A percentile compares a stretch with the other conserved stretches of the same genome.
Conservation (phyloP, 2,888 invertebrate genomes). For the Drosophila borborema region DNA sequence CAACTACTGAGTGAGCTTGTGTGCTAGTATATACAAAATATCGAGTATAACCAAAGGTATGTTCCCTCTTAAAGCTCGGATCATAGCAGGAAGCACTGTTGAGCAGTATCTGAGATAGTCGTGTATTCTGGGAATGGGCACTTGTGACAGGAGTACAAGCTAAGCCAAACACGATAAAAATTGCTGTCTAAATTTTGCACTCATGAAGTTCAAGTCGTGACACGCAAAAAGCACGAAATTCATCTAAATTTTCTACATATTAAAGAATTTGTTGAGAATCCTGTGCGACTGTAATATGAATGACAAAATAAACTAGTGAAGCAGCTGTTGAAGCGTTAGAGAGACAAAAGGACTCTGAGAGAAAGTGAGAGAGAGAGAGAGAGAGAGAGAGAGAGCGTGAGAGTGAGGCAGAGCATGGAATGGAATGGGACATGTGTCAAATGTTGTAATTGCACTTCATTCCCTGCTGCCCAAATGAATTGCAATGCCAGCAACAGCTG, state of each 20-base stretch:
- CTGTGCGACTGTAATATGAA: neutral
- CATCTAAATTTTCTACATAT: neutral
- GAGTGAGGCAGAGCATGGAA: conserved; percentile 1
- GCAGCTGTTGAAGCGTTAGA: neutral
- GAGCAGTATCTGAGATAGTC: no score
- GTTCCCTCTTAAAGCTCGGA: no score
- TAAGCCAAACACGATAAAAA: no score
- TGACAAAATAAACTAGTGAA: conserved; percentile 1
- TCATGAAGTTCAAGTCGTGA: no score
- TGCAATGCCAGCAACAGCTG: conserved; percentile 51
- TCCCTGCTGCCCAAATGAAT: conserved; percentile 45
- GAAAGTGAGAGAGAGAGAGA: neutral
- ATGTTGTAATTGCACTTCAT: conserved; percentile 60
- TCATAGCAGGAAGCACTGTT: no score
- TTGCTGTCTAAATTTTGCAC: no score
- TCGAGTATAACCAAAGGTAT: no score
- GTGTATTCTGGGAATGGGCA: no score
- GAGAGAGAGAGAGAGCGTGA: neutral
- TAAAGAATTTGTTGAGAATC: neutral
- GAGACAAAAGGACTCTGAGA: neutral
- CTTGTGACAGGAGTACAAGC: no score
- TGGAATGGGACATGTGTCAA: conserved; percentile 50
- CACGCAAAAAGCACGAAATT: neutral
- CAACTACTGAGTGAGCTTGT: no score
- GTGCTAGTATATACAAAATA: no score